Percentiles rank a stretch among this genome's conserved stretches.
phyloP scores from a whole-genome alignment of 1,140 invertebrate species.

The Brachionus koreanus region DNA sequence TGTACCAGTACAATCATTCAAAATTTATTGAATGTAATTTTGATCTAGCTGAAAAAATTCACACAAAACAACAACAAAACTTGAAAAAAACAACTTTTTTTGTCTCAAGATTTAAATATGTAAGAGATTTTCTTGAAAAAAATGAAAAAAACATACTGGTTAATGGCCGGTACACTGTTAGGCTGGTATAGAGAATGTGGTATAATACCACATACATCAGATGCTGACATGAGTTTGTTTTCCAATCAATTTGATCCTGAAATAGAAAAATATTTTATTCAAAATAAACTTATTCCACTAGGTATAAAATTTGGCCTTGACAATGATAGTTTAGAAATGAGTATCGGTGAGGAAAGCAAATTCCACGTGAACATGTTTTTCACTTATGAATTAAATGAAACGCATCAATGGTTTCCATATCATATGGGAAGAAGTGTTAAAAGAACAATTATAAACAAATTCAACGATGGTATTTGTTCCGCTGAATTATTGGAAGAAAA shows the following conservation, averaged over 20 bases:
- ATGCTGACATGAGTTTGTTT: neutral
- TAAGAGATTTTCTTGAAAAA: neutral
- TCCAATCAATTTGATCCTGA: neutral
- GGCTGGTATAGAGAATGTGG: constrained; percentile 20
- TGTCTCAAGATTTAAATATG: neutral
- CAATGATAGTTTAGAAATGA: neutral
- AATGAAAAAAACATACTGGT: neutral
- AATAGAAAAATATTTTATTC: neutral
- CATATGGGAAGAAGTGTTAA: neutral
- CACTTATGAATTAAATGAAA: neutral
- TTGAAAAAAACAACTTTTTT: neutral
- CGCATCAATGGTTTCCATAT: neutral
- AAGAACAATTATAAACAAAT: neutral
- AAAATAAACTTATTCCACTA: neutral
- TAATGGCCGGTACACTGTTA: neutral
- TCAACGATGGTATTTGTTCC: neutral
- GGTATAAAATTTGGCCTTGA: neutral
- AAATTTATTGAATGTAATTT: neutral
- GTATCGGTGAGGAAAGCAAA: neutral
- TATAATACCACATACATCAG: neutral
- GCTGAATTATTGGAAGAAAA: neutral
- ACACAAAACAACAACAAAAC: neutral
- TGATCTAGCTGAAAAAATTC: neutral
- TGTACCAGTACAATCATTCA: neutral
- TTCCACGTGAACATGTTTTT: neutral